Conservation (phyloP, 2,797 vertebrate species). For the Sparidentex hasta region DNA sequence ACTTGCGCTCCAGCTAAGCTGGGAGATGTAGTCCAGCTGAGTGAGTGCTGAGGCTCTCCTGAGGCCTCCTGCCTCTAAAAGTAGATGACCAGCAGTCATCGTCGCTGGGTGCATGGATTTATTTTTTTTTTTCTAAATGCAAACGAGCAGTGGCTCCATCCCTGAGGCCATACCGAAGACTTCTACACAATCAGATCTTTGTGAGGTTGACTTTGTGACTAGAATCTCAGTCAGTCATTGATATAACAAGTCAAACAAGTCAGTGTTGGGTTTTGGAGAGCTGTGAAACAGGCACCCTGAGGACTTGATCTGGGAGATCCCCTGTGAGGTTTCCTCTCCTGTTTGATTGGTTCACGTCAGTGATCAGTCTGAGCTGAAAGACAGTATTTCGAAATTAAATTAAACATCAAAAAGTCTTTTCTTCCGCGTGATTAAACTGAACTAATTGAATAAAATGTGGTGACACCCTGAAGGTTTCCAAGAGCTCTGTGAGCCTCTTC, state of each 20-base stretch:
- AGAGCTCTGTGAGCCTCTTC: not conserved
- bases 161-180: no score
- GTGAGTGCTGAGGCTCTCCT: no score
- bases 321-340: not conserved
- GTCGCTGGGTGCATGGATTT: no score
- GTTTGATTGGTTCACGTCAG: not conserved
- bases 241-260: no score
- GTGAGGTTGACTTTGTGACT: not conserved
- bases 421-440: not conserved
- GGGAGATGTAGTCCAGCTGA: no score
- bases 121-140: no score
- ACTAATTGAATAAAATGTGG: not conserved
- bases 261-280: no score
- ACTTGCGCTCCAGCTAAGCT: no score
- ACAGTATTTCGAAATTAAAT: not conserved
- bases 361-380: not conserved
- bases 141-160: no score
- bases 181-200: no score
- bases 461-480: conserved; percentile 9
- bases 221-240: not conserved
- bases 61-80: no score
- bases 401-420: not conserved
- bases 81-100: no score
- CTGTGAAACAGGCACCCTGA: not conserved
- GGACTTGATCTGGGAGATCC: not conserved